These are phyloP conservation scores for Ailuropoda melanoleuca DNA, from an alignment of 2,113 vertebrate genomes.

Conservation along the genomic window DNA sequence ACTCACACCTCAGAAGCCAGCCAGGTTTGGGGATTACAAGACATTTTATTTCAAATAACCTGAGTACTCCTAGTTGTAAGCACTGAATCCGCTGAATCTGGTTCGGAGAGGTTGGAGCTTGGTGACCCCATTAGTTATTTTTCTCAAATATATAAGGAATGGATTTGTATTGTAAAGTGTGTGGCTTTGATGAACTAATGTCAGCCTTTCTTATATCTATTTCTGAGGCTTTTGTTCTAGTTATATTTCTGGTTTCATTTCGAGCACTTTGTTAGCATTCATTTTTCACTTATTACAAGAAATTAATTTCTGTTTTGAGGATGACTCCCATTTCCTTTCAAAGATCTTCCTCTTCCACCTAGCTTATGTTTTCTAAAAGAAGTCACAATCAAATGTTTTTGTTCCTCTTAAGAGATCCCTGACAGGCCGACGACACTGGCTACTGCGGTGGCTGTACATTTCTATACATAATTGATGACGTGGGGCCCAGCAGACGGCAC, in stretches of 20 bases:
- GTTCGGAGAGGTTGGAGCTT: neutral
- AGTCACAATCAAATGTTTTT: conserved; percentile 49
- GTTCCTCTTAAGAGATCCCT: conserved; percentile 59
- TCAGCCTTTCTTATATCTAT: neutral
- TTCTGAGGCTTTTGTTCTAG: neutral
- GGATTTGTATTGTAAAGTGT: conserved; percentile 32
- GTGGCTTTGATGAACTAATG: conserved; percentile 13
- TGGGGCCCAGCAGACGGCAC: conserved; percentile 1
- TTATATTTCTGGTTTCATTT: conserved; percentile 20
- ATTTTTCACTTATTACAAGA: neutral
- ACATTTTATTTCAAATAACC: conserved; percentile 66
- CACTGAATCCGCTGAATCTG: conserved; percentile 28
- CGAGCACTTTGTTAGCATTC: neutral
- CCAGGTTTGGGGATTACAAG: conserved; percentile 54
- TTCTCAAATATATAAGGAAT: neutral
- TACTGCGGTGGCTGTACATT: conserved; percentile 36
- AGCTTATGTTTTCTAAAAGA: conserved; percentile 46
- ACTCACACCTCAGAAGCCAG: conserved; percentile 49
- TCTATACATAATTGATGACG: conserved; percentile 72
- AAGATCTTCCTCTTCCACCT: conserved; percentile 16
- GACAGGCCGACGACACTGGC: conserved; percentile 52
- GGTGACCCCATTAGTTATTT: conserved; percentile 55
- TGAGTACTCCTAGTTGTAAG: conserved; percentile 42
- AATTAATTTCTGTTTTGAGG: neutral
- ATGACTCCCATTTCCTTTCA: conserved; percentile 4